phyloP scores from a whole-genome alignment of 2,888 invertebrate species.

The Trachelus tabidus region DNA sequence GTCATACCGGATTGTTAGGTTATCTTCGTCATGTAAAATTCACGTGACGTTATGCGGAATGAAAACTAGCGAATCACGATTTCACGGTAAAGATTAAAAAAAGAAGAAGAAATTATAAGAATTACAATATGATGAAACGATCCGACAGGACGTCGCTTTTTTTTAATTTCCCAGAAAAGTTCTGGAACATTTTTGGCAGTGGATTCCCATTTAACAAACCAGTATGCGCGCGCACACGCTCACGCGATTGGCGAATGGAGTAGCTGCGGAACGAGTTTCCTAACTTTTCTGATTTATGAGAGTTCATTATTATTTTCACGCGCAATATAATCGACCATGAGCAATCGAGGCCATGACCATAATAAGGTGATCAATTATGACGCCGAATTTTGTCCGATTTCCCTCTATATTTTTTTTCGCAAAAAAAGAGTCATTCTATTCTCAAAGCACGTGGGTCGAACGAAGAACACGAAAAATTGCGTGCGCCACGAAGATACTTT shows the following conservation, averaged over 20 bases:
- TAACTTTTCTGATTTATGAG: slow-evolving; percentile 63
- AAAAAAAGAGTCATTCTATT: not conserved
- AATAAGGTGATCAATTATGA: slow-evolving; percentile 39
- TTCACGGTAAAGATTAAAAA: not conserved
- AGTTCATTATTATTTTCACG: slow-evolving; percentile 65
- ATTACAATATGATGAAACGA: not conserved
- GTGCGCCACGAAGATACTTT: not conserved
- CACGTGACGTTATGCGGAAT: not conserved
- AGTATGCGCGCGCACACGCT: slow-evolving; percentile 30
- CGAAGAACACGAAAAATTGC: not conserved
- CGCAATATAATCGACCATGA: slow-evolving; percentile 50
- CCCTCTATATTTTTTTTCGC: slow-evolving; percentile 13
- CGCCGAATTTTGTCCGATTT: slow-evolving; percentile 28
- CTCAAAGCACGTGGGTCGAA: not conserved
- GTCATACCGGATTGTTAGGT: not conserved
- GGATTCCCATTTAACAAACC: slow-evolving; percentile 1
- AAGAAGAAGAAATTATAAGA: not conserved
- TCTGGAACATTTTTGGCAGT: slow-evolving; percentile 53
- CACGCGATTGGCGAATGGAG: slow-evolving; percentile 49
- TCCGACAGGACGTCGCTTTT: not conserved
- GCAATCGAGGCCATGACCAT: slow-evolving; percentile 15
- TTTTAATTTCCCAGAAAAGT: slow-evolving; percentile 52
- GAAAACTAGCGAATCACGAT: not conserved
- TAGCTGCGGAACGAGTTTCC: slow-evolving; percentile 57
- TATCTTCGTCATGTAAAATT: not conserved